phyloP scores from a whole-genome alignment of 2,888 invertebrate genomes.

The Tenthredo livida region DNA sequence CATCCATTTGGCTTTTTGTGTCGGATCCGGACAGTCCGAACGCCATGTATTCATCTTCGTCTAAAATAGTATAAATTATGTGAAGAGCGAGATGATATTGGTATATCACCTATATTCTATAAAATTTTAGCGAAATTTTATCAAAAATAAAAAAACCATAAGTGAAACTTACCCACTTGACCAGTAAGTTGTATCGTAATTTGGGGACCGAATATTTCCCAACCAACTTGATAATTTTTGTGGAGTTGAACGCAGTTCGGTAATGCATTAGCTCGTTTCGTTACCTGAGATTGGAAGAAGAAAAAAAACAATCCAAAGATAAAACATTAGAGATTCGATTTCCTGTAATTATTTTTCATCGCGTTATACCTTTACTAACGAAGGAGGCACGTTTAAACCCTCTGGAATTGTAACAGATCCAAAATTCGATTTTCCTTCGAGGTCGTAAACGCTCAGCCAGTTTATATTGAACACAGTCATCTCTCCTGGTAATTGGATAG shows the following conservation, averaged over 20 bases:
- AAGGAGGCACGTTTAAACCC: slow-evolving; percentile 92
- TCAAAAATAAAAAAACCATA: neutral
- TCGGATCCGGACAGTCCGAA: slow-evolving; percentile 92
- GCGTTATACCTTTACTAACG: slow-evolving; percentile 84
- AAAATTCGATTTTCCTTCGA: slow-evolving; percentile 83
- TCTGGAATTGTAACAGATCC: slow-evolving; percentile 90
- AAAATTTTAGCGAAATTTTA: slow-evolving; percentile 1
- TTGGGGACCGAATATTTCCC: slow-evolving; percentile 95
- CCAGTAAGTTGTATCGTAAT: slow-evolving; percentile 92
- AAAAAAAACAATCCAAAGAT: neutral
- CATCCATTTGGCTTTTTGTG: slow-evolving; percentile 88
- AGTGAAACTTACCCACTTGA: slow-evolving; percentile 80
- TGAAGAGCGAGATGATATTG: neutral
- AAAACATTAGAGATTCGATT: slow-evolving; percentile 59
- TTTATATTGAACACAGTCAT: slow-evolving; percentile 89
- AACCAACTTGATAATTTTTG: slow-evolving; percentile 89
- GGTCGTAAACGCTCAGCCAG: slow-evolving; percentile 92
- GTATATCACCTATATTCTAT: neutral
- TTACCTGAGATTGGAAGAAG: slow-evolving; percentile 63
- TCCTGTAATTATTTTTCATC: neutral
- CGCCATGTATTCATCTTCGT: slow-evolving; percentile 91
- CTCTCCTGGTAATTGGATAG: slow-evolving; percentile 89
- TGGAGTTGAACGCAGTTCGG: slow-evolving; percentile 94
- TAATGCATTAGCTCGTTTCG: slow-evolving; percentile 82
- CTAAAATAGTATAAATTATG: slow-evolving; percentile 69